phyloP scores from a whole-genome alignment of 2,113 vertebrate genomes.

The Colossoma macropomum region DNA sequence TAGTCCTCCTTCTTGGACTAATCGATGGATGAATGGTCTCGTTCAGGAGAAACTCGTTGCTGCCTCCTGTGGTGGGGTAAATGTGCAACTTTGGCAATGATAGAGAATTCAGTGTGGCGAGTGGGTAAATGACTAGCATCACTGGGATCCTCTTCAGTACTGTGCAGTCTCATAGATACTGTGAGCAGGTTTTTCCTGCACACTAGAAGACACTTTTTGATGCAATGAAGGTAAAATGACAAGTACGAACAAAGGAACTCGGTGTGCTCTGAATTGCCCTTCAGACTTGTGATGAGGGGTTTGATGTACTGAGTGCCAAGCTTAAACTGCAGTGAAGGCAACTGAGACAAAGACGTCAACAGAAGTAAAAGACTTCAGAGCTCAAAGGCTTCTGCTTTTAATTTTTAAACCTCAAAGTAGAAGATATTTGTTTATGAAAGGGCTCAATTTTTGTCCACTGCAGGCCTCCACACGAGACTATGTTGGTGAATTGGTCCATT shows the following conservation, averaged over 20 bases:
- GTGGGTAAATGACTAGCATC: not conserved
- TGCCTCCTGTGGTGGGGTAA: conserved; percentile 29
- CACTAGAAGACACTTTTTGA: not conserved
- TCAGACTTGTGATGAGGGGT: not conserved
- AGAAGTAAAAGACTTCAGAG: not conserved
- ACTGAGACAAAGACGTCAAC: not conserved
- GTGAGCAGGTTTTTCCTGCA: not conserved
- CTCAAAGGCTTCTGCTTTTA: not conserved
- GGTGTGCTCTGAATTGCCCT: not conserved
- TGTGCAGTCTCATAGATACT: not conserved
- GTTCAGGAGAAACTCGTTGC: conserved; percentile 7
- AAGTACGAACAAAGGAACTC: not conserved
- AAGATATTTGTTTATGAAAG: conserved; percentile 1
- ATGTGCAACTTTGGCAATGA: conserved; percentile 6
- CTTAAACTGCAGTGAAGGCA: not conserved
- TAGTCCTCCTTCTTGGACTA: not conserved
- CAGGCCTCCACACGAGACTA: too few relatives aligned
- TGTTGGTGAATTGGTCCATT: too few relatives aligned
- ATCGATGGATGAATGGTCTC: not conserved
- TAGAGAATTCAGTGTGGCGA: not conserved
- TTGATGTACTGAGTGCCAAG: not conserved
- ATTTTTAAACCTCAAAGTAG: not conserved
- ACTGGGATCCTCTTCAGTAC: not conserved
- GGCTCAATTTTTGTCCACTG: too few relatives aligned
- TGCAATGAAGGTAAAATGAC: not conserved